Percentiles rank a stretch among this genome's conserved stretches.
Evolutionary conservation across 2,797 vertebrate species (phyloP).

Genomic region (Glyptemys insculpta): DNA sequence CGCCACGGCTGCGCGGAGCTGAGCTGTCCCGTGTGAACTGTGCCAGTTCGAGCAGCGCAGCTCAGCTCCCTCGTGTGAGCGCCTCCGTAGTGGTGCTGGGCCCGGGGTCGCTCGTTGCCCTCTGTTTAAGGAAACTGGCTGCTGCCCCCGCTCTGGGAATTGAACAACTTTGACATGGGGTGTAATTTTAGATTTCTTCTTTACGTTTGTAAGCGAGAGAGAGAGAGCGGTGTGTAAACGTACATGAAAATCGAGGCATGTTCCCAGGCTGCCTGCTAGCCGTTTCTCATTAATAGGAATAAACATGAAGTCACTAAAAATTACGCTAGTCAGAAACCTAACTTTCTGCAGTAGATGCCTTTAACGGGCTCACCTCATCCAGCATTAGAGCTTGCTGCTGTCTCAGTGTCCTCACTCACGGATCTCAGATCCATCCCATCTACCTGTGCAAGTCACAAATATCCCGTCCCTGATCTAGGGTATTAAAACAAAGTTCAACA

Average conservation of each 20-base stretch:
- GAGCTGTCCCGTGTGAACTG: too few species aligned
- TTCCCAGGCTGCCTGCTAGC: fast-evolving
- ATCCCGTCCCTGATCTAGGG: fast-evolving
- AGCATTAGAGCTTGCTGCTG: fast-evolving
- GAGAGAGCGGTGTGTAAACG: neutral
- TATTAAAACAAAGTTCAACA: fast-evolving
- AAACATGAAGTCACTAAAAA: neutral
- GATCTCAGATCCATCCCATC: neutral
- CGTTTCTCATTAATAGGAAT: neutral
- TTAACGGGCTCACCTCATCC: fast-evolving
- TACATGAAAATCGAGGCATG: neutral
- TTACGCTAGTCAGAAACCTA: neutral
- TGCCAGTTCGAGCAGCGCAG: too few species aligned
- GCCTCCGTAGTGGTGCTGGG: neutral
- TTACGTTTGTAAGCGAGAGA: too few species aligned
- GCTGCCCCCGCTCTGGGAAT: neutral
- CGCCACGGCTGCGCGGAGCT: too few species aligned
- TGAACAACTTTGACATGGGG: neutral
- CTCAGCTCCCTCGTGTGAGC: neutral
- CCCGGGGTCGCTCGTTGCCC: neutral
- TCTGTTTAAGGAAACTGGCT: neutral
- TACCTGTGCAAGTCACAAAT: fast-evolving
- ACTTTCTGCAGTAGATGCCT: fast-evolving
- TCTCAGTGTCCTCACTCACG: fast-evolving
- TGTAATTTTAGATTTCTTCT: too few species aligned